Conservation (phyloP, 2,797 vertebrate species). For the Pseudochirops cupreus region DNA sequence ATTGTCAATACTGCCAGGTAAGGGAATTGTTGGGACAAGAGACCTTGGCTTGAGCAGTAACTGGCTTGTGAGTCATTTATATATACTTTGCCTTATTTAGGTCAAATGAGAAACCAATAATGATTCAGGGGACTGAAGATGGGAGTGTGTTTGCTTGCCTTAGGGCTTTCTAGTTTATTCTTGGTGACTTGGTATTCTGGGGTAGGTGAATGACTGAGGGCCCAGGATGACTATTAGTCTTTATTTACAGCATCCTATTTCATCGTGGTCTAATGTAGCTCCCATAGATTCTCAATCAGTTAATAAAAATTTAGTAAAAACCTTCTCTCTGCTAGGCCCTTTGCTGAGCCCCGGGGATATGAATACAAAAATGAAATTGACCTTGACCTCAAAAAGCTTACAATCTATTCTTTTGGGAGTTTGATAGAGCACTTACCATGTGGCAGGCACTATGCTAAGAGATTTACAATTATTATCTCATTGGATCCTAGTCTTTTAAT, state of each 20-base stretch:
- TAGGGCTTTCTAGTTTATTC: background rate
- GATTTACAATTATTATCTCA: too few species aligned
- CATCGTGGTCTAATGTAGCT: background rate
- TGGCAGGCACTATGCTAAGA: too few species aligned
- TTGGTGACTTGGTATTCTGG: too few species aligned
- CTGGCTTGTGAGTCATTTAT: background rate
- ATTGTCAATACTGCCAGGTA: background rate
- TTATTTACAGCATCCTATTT: background rate
- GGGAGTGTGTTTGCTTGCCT: background rate
- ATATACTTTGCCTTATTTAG: background rate
- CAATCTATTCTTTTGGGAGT: too few species aligned
- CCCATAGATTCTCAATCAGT: too few species aligned
- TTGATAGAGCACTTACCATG: too few species aligned
- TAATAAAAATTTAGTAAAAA: background rate
- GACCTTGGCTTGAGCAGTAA: background rate
- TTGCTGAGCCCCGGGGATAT: background rate
- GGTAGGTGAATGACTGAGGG: too few species aligned
- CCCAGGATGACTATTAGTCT: background rate
- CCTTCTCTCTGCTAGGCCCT: background rate
- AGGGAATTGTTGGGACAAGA: background rate
- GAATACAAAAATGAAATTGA: background rate
- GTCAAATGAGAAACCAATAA: background rate
- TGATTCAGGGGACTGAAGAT: background rate
- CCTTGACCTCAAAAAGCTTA: too few species aligned
- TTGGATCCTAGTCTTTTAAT: too few species aligned